These are phyloP conservation scores for Ditylenchus weischeri DNA, from an alignment of 2,888 invertebrate genomes.

Conservation along the genomic window DNA sequence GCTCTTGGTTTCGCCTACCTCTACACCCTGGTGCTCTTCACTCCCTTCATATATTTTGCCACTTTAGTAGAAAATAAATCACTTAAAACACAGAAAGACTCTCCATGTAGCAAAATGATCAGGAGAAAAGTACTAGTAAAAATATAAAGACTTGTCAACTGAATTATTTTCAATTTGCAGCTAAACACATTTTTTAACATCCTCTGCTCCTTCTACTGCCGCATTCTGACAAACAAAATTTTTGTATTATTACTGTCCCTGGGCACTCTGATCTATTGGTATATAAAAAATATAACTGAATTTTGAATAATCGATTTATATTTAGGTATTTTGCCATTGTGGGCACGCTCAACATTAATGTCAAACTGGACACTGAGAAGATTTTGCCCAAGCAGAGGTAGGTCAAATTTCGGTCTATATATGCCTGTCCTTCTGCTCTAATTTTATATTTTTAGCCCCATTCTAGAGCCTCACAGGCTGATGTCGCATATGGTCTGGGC, in stretches of 20 bases:
- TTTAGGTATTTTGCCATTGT: constrained; percentile 34
- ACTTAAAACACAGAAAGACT: constrained; percentile 5
- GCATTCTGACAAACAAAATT: constrained; percentile 11
- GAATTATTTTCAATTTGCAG: constrained; percentile 8
- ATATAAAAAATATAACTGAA: background rate
- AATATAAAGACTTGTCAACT: background rate
- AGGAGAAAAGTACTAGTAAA: constrained; percentile 15
- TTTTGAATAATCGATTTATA: background rate
- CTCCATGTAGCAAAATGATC: background rate
- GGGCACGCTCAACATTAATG: constrained; percentile 45
- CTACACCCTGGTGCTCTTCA: constrained; percentile 41
- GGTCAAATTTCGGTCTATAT: background rate
- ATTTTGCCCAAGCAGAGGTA: constrained; percentile 48
- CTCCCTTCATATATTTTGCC: constrained; percentile 24
- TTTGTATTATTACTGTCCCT: constrained; percentile 20
- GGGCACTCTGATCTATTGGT: constrained; percentile 29
- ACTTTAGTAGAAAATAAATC: constrained; percentile 17
- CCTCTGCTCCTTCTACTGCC: constrained; percentile 25
- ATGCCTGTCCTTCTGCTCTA: background rate
- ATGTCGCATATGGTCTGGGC: constrained; percentile 50
- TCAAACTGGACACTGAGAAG: constrained; percentile 47
- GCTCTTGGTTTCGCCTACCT: constrained; percentile 55
- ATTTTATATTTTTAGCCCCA: constrained; percentile 28
- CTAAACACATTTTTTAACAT: constrained; percentile 13
- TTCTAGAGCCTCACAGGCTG: constrained; percentile 49